Base-by-base conservation (phyloP, 2,113 vertebrate species). In the Neolamprologus caudopunctatus region DNA sequence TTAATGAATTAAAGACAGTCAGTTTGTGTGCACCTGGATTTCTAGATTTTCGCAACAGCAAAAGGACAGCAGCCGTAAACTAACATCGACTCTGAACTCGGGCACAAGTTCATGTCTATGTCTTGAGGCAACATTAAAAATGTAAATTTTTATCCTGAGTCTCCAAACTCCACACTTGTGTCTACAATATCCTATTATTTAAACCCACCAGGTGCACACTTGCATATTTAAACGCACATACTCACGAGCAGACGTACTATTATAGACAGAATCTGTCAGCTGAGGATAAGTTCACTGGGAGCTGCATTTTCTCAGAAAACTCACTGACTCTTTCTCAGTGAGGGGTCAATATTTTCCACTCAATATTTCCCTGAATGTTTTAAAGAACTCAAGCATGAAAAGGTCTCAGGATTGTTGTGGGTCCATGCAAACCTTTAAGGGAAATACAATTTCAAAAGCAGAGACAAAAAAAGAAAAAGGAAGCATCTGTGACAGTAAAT, bases 401-500 rank as follows among this genome's bases (percentile, higher is more conserved):
- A 50, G 35, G 5, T 12, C 42, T 58, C 10, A 3, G 19, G 24
- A 24, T 31, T 19, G 12, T 53, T 79, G 13, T 16, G 16, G 6
- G 9, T 16, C 21, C 10, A 7, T 19, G 40, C 55, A 82, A 53
- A 53, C 61, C 6, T 35, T 33, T 2, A 31, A 58, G 61, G 55
- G 42, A 51, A 2, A 6, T 16, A 31, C 12, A 28, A 53, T 31
- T 21, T 54, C 42, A 73, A 51, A 31, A 9, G 7, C 8, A 35
- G 26, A 42, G 4, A 35, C 31, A 19, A 24, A 10, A 5, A 5
- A 40, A 6, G 19, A 37, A 3, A 12, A 58, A 8, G 6, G 4
- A 31, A 4, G 9, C 33, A n/a, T 24, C 16, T 28, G 31, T 57
- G 86, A 93, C 71, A 81, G 93, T 94, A 92, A 93, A 94, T 93